These are phyloP conservation scores for Drosophila affinis DNA, from an alignment of 2,888 invertebrate species.

Conservation along the genomic window DNA sequence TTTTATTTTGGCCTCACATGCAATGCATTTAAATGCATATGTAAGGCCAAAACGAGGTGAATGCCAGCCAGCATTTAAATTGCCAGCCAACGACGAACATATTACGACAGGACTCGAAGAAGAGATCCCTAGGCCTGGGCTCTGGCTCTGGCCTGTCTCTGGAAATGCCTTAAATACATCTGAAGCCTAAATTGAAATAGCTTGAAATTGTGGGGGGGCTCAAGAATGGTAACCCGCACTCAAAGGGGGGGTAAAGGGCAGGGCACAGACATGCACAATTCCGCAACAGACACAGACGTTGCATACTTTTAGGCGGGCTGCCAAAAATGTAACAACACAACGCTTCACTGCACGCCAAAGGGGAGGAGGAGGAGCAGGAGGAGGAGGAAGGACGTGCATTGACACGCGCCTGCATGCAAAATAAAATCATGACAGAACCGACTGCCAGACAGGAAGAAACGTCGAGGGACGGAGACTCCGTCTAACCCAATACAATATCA, in stretches of 20 bases:
- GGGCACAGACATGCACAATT: conserved; percentile 30
- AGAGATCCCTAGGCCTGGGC: not conserved
- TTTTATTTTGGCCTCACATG: not conserved
- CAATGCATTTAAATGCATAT: conserved; percentile 17
- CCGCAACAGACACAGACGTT: conserved; percentile 52
- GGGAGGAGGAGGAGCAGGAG: not conserved
- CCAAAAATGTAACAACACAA: conserved; percentile 65
- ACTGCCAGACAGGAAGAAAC: conserved; percentile 18
- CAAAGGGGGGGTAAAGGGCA: not conserved
- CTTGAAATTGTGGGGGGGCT: conserved; percentile 1
- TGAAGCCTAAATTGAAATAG: conserved; percentile 19
- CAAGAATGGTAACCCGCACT: conserved; percentile 20
- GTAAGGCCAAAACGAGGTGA: not conserved
- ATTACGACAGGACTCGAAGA: not conserved
- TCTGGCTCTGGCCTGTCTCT: too few species aligned
- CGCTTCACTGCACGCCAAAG: conserved; percentile 51
- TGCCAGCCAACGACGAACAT: not conserved
- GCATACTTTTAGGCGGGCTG: conserved; percentile 60
- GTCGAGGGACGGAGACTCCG: not conserved
- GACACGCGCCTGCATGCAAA: conserved; percentile 24
- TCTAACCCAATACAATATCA: conserved; percentile 21
- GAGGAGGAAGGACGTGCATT: conserved; percentile 9
- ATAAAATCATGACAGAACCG: conserved; percentile 21
- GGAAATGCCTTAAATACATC: conserved; percentile 10
- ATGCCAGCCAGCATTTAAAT: conserved; percentile 12